Evolutionary conservation across 1,140 invertebrate genomes (phyloP).

Genomic region (Hycleus phaleratus): DNA sequence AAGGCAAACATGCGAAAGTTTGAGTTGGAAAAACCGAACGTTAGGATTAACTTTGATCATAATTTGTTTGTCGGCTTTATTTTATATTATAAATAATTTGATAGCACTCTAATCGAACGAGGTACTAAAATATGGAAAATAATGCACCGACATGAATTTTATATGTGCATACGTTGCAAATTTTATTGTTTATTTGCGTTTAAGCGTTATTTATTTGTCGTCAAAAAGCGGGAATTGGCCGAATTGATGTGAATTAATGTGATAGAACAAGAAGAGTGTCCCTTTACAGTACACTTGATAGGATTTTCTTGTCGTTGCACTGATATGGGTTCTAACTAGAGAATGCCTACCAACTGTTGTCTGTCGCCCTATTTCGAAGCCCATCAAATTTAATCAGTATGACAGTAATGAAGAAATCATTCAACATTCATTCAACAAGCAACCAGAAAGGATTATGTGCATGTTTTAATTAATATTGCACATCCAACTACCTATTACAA

Average conservation of each 20-base stretch:
- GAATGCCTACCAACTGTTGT: background rate
- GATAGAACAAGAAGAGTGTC: conserved; percentile 5
- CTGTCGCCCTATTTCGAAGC: background rate
- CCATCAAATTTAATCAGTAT: conserved; percentile 10
- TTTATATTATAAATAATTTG: too few species aligned
- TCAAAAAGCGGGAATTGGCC: too few species aligned
- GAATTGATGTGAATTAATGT: conserved; percentile 1
- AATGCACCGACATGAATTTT: conserved; percentile 10
- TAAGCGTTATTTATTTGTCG: too few species aligned
- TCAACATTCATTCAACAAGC: background rate
- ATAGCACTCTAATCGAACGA: too few species aligned
- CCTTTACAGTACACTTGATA: background rate
- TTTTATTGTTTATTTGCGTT: too few species aligned
- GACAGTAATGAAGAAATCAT: conserved; percentile 6
- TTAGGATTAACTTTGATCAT: too few species aligned
- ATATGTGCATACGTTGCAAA: too few species aligned
- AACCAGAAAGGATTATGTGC: conserved; percentile 1
- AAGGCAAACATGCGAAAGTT: too few species aligned
- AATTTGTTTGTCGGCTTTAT: too few species aligned
- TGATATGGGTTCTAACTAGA: conserved; percentile 4
- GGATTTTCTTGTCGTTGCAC: conserved; percentile 7
- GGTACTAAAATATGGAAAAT: background rate
- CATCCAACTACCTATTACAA: too few species aligned
- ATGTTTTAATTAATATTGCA: conserved; percentile 10
- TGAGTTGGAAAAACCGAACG: too few species aligned